Base-by-base conservation (phyloP, 2,797 vertebrate species). In the Bradypus variegatus region DNA sequence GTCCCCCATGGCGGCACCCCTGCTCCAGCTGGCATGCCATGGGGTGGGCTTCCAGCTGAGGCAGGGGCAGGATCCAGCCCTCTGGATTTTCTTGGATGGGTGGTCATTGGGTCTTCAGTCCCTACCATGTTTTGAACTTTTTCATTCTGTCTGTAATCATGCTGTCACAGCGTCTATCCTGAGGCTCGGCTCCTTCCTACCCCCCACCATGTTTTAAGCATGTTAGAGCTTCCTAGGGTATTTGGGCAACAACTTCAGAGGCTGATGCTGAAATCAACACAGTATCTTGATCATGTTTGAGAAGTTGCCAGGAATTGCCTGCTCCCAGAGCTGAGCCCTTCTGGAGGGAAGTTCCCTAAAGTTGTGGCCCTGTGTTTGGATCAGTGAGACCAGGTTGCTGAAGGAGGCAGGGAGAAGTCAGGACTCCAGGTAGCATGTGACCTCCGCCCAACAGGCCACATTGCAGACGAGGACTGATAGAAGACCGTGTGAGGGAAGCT, bases 231-330 rank as follows among this genome's bases (percentile, higher is more conserved):
- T 53, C 45, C 53, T 10, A 14, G 55, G n/a, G 29, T 78, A n/a
- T 86, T 85, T 58, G 19, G 91, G 62, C 70, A 85, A 13, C 58
- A 69, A 45, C n/a, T 67, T 76, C 41, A 75, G 81, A 93, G 58
- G 36, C 84, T 36, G 27, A 73, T 90, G 80, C 38, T 69, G 53
- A 89, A 94, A 79, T 73, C 64, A 87, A 64, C 53, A 67, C n/a
- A 67, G 16, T 82, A 50, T 79, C 64, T 86, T 91, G 41, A 70
- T 90, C 78, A 11, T 75, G 31, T 86, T 88, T 93, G 86, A 58
- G 45, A 94, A 90, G 33, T 84, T 88, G 38, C 64, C 29, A 55
- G 72, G n/a, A 94, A 48, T 50, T 21, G 12, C 72, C 41, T 83
- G 25, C 38, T 94, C 67, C 62, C 38, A 60, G 90, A 86, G 76